A percentile compares a stretch with the other conserved stretches of the same genome.
These are phyloP conservation scores for Lophotis ruficrista DNA, from an alignment of 2,113 vertebrate species.

Conservation along the genomic window DNA sequence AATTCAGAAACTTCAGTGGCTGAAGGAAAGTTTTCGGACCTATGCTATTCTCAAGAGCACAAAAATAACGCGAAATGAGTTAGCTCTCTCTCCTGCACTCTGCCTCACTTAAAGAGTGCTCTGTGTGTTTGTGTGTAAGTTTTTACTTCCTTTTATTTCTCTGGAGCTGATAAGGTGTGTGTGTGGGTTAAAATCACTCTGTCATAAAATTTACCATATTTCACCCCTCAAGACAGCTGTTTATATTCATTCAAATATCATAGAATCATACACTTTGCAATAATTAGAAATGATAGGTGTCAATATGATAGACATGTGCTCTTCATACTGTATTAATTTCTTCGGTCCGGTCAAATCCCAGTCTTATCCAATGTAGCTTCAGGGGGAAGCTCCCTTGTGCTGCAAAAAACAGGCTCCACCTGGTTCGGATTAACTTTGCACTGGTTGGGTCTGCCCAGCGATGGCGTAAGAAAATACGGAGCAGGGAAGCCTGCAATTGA, in stretches of 20 bases:
- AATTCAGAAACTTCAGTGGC: constrained; percentile 19
- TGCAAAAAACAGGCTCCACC: constrained; percentile 30
- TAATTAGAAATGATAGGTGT: neutral
- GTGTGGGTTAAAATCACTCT: neutral
- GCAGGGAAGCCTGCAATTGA: constrained; percentile 52
- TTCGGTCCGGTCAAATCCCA: neutral
- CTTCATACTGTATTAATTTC: neutral
- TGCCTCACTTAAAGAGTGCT: neutral
- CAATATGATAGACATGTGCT: neutral
- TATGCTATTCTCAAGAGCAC: neutral
- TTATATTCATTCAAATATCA: neutral
- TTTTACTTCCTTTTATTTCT: constrained; percentile 1
- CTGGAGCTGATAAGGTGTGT: neutral
- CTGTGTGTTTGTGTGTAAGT: neutral
- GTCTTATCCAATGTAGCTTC: constrained; percentile 30
- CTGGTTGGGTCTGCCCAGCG: constrained; percentile 50
- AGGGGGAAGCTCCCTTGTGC: constrained; percentile 44
- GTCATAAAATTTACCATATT: neutral
- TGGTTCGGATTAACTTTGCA: constrained; percentile 36
- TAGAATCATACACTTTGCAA: neutral
- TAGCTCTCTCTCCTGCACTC: neutral
- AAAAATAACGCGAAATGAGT: neutral
- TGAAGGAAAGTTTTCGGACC: neutral
- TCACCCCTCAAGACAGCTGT: neutral
- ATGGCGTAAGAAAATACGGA: constrained; percentile 42